Base-by-base conservation (phyloP, 2,888 invertebrate genomes). In the Pristionchus fissidentatus region DNA sequence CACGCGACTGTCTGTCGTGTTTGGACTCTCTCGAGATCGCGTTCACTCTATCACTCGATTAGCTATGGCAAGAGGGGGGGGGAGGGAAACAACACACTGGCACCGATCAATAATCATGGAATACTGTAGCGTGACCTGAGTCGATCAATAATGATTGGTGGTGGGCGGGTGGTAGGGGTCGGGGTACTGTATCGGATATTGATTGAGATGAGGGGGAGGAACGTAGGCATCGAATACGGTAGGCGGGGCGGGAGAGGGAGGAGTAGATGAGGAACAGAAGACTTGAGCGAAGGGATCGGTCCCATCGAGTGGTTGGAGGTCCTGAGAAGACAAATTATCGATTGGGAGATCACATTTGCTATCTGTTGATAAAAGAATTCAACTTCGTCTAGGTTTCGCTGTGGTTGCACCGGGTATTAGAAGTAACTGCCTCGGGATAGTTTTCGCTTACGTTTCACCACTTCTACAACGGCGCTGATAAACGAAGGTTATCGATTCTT, bases 201-300 rank as follows among this genome's bases (percentile, higher is more conserved):
- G 55, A 79, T 79, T 79, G 57, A n/a, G 10, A 41, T 46, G 49
- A 41, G 75, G 29, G 29, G 62, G 75, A 49, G 49, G 32, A 32
- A 19, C 66, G 38, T 73, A 83, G 10, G 73, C 29, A 43, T 83
- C 83, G 83, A 52, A 73, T 32, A 52, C 52, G 4, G 41, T 15
- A 3, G 70, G 70, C 22, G 70, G 29, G 26, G 70, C 13, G 10
- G 83, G 73, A 1, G 73, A 55, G 5, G 79, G 29, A 43, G 79
- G 57, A 49, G 83, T 83, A 13, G 70, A n/a, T 22, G 83, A 35
- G 35, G 81, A 60, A 66, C 83, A 83, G 55, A 83, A 83, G 55
- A 83, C 73, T 52, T 83, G 83, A 26, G 73, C 83, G 73, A 83
- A 83, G 29, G 83, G 83, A 55, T 83, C 83, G 13, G 41, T 8